Base-by-base conservation (phyloP, 2,113 vertebrate genomes). In the Boleophthalmus pectinirostris region DNA sequence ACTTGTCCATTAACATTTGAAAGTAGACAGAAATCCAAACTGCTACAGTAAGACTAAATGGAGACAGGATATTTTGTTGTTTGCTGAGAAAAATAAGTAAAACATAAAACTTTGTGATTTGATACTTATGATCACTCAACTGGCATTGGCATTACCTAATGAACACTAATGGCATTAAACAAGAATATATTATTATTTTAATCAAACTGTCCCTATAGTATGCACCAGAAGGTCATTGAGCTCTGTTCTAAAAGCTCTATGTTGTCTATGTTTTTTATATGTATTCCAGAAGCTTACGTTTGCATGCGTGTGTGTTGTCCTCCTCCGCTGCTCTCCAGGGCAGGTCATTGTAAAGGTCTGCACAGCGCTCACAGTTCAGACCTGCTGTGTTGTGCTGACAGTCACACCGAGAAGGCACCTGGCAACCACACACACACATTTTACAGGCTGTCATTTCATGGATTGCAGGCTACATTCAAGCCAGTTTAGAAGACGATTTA, bases 371-470 rank as follows among this genome's bases (percentile, higher is more conserved):
- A 51, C 98, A 99, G 85, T 95, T 92, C 10, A 92, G 82, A 0
- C 98, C 97, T 0, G 91, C 95, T 0, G 98, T 99, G 89, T 98
- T 95, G 82, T 99, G 98, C 72, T 95, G 95, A 74, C 97, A 99
- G 58, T 94, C 84, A 0, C 97, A 99, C 73, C 70, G 73, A 1
- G 89, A 92, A 0, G 87, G 82, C 43, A 96, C 92, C 97, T 98
- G 69, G 66, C 12, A 46, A 66, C n/a, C 15, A 66, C 35, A 7
- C 35, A 38, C n/a, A 38, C 21, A 57, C 66, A 51, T 51, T 51
- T 51, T 20, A 10, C 51, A 54, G 2, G 20, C 20, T 51, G 47
- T 49, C 47, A 49, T 54, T 54, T 54, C 9, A 54, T 54, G n/a
- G n/a, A 54, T 21, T 54, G 21, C n/a, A 54, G 51, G 9, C 9